These are phyloP conservation scores for Amphiduros pacificus DNA, from an alignment of 2,888 invertebrate species.

Conservation along the genomic window DNA sequence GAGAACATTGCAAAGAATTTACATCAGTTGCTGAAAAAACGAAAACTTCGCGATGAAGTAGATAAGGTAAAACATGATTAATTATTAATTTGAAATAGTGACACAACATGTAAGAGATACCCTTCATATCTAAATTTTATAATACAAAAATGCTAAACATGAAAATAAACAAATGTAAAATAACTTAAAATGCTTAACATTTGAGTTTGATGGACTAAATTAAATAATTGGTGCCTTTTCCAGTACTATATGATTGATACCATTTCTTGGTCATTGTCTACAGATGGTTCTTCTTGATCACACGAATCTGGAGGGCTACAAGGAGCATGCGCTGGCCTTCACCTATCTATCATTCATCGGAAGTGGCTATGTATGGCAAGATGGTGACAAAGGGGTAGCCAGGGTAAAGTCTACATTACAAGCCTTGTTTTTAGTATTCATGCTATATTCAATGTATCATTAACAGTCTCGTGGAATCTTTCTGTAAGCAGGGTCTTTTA, in stretches of 20 bases:
- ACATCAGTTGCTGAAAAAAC: not conserved
- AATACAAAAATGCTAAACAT: not conserved
- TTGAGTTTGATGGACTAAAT: too few species aligned
- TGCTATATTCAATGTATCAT: too few species aligned
- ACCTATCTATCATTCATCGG: conserved; percentile 42
- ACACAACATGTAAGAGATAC: not conserved
- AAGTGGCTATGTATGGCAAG: conserved; percentile 51
- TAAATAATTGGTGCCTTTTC: too few species aligned
- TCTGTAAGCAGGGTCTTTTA: too few species aligned
- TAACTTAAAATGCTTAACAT: too few species aligned
- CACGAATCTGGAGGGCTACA: conserved; percentile 32
- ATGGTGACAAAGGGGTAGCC: conserved; percentile 46
- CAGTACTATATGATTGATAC: too few species aligned
- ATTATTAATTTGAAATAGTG: not conserved
- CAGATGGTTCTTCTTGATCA: conserved; percentile 43
- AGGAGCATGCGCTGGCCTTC: conserved; percentile 42
- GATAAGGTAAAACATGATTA: not conserved
- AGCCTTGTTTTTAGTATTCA: too few species aligned
- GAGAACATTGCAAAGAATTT: not conserved
- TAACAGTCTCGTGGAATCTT: too few species aligned
- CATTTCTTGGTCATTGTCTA: too few species aligned
- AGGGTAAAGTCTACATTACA: conserved; percentile 31
- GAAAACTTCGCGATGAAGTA: not conserved
- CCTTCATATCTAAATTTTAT: not conserved
- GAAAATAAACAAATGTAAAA: too few species aligned